Percentiles rank a stretch among this genome's conserved stretches.
These are phyloP conservation scores for Drosophila mayaguana DNA, from an alignment of 2,888 invertebrate species.

Conservation along the genomic window DNA sequence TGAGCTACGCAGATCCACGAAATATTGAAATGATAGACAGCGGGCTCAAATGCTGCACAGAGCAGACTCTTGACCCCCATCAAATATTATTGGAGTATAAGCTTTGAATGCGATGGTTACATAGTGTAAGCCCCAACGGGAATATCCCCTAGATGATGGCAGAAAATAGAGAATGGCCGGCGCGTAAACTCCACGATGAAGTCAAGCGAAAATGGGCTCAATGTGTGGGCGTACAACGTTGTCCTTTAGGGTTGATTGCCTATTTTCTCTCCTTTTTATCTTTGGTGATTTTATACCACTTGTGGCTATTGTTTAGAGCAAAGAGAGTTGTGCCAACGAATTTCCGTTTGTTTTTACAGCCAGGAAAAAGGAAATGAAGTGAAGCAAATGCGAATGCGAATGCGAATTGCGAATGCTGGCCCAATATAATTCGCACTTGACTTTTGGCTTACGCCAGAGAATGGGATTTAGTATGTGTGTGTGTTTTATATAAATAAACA, in stretches of 20 bases:
- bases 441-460: constrained; percentile 34
- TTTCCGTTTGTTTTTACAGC: constrained; percentile 42
- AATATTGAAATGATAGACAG: not conserved
- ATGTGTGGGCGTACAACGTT: constrained; percentile 21
- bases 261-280: constrained; percentile 18
- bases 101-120: not conserved
- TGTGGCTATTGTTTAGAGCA: constrained; percentile 55
- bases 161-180: constrained; percentile 6
- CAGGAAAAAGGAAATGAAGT: constrained; percentile 72
- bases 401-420: constrained; percentile 11
- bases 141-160: not conserved
- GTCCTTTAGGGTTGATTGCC: constrained; percentile 8
- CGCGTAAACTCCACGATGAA: constrained; percentile 53
- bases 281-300: constrained; percentile 25
- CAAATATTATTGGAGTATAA: constrained; percentile 7
- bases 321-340: constrained; percentile 20
- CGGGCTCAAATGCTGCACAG: not conserved
- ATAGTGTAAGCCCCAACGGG: not conserved
- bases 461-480: constrained; percentile 10
- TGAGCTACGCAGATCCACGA: not conserved
- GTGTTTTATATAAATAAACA: constrained; percentile 36
- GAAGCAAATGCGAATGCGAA: constrained; percentile 24
- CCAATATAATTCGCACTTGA: constrained; percentile 36
- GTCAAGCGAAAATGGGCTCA: constrained; percentile 72
- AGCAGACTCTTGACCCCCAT: constrained; percentile 1